phyloP scores from a whole-genome alignment of 2,113 vertebrate species.

The Rhodinocichla rosea region DNA sequence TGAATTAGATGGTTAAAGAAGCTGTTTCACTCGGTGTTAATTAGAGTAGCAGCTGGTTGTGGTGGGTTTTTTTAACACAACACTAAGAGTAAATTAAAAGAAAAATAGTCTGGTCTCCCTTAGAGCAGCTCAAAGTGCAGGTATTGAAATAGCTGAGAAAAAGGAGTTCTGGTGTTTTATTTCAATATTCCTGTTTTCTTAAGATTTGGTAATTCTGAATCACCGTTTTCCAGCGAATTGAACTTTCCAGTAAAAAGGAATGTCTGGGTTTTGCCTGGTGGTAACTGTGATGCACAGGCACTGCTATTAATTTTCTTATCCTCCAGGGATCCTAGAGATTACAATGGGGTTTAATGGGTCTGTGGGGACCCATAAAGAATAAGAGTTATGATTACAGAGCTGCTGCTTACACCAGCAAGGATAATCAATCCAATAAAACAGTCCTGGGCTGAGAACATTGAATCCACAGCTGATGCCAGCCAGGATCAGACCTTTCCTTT shows the following conservation, averaged over 20 bases:
- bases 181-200: background rate
- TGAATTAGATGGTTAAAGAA: background rate
- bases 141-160: background rate
- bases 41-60: constrained; percentile 9
- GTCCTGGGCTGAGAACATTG: background rate
- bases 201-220: background rate
- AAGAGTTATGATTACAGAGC: background rate
- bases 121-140: background rate
- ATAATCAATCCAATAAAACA: background rate
- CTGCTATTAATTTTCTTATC: background rate
- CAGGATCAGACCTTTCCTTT: background rate
- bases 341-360: background rate
- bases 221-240: background rate
- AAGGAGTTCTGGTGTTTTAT: background rate
- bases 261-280: background rate
- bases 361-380: background rate
- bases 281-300: background rate
- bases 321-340: background rate
- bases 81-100: background rate
- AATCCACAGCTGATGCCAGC: background rate
- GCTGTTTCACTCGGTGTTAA: background rate
- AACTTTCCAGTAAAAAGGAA: background rate
- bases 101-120: background rate
- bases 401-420: background rate
- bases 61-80: background rate